Conservation (phyloP, 2,113 vertebrate genomes). For the Holacanthus passer region DNA sequence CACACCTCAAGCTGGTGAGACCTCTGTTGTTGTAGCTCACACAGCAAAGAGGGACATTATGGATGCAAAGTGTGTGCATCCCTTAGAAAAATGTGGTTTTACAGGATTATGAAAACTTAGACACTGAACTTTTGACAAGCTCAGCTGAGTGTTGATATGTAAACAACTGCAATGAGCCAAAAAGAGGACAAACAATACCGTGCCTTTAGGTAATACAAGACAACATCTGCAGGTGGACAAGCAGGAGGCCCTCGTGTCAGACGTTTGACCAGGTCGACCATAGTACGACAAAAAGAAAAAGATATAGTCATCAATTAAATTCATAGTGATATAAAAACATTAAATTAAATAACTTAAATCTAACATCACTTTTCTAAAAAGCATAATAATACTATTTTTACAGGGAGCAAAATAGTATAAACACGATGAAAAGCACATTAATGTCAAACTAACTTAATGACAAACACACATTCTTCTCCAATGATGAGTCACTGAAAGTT, state of each 20-base stretch:
- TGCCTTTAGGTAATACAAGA: not conserved
- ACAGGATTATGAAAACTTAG: not conserved
- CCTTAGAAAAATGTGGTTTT: not conserved
- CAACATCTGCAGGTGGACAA: not conserved
- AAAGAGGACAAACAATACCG: not conserved
- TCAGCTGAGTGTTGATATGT: conserved; percentile 11
- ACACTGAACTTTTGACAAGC: not conserved
- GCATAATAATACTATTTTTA: too few relatives aligned
- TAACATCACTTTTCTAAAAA: too few relatives aligned
- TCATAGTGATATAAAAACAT: not conserved
- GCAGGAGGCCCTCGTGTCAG: not conserved
- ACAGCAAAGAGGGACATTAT: not conserved
- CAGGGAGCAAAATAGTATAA: not conserved
- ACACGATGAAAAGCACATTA: not conserved
- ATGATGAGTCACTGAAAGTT: not conserved
- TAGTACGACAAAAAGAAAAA: not conserved
- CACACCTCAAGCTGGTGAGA: not conserved
- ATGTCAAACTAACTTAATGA: not conserved
- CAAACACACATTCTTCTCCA: not conserved
- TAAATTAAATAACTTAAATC: too few relatives aligned
- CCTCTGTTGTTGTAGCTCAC: conserved; percentile 16
- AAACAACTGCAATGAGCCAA: conserved; percentile 18
- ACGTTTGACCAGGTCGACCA: not conserved
- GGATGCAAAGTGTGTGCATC: not conserved
- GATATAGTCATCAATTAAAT: too few relatives aligned